Conservation (phyloP, 2,888 invertebrate genomes). For the Erpobdella octoculata region DNA sequence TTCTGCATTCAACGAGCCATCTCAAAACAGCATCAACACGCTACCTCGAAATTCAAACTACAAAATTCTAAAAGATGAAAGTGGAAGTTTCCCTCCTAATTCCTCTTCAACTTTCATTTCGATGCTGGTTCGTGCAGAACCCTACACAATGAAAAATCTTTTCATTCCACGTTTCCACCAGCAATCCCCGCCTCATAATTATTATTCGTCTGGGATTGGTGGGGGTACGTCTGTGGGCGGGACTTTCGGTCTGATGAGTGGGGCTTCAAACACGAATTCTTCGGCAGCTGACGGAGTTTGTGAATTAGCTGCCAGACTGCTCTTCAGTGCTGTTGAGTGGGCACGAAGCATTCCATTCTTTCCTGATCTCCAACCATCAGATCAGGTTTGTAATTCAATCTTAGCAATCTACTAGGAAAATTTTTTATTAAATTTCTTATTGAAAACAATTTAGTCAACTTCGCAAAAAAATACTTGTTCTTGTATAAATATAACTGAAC, state of each 20-base stretch:
- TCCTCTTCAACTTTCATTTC: slow-evolving; percentile 26
- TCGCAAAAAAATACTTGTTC: background rate
- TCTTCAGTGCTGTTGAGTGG: slow-evolving; percentile 31
- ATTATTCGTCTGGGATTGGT: slow-evolving; percentile 5
- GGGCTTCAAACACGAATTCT: slow-evolving; percentile 3
- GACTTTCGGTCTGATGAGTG: background rate
- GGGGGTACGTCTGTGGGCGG: background rate
- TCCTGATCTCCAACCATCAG: slow-evolving; percentile 22
- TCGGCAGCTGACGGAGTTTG: slow-evolving; percentile 21
- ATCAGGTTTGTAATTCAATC: slow-evolving; percentile 27
- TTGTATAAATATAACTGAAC: too few species aligned
- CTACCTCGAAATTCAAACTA: background rate
- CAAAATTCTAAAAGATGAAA: background rate
- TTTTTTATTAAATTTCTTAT: too few species aligned
- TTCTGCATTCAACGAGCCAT: slow-evolving; percentile 17
- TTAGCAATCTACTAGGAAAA: too few species aligned
- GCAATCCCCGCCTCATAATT: background rate
- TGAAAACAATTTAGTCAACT: background rate
- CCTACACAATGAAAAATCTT: slow-evolving; percentile 17
- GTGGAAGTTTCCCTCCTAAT: background rate
- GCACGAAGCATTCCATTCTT: slow-evolving; percentile 27
- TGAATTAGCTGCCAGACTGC: slow-evolving; percentile 28
- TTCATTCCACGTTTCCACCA: background rate
- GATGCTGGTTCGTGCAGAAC: slow-evolving; percentile 27
- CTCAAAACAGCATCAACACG: background rate